Percentiles rank a stretch among this genome's conserved stretches.
Evolutionary conservation across 37 sponge, comb jelly and placozoan genomes (phyloP).

Genomic region (Corticium candelabrum): DNA sequence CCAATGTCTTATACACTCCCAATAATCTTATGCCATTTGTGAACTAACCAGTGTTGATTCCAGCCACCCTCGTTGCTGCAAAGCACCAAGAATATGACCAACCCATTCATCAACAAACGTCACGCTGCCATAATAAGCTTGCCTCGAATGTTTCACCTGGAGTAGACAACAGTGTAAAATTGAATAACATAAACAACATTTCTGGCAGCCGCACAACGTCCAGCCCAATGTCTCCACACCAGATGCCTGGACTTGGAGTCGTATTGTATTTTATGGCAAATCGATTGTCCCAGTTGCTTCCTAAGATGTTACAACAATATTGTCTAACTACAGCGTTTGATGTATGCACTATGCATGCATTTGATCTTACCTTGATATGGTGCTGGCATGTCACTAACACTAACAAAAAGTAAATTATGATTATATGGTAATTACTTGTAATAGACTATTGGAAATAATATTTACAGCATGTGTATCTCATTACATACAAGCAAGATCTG

Average conservation of each 20-base stretch:
- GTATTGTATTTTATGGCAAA: slow-evolving; percentile 27
- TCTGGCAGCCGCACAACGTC: not conserved
- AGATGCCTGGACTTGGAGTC: slow-evolving; percentile 25
- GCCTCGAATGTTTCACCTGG: slow-evolving; percentile 23
- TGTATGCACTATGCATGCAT: not conserved
- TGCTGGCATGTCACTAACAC: slow-evolving; percentile 37
- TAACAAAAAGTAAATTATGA: too few species aligned
- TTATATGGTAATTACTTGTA: too few species aligned
- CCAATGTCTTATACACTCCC: not conserved
- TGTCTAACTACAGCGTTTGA: not conserved
- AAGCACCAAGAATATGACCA: slow-evolving; percentile 27
- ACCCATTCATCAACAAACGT: slow-evolving; percentile 64
- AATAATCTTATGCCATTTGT: not conserved
- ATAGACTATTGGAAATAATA: too few species aligned
- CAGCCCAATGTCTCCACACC: slow-evolving; percentile 46
- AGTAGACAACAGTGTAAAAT: too few species aligned
- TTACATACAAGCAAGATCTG: too few species aligned
- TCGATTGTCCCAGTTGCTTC: not conserved
- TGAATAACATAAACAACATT: too few species aligned
- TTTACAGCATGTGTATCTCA: too few species aligned
- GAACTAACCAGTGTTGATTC: slow-evolving; percentile 27
- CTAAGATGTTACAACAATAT: slow-evolving; percentile 2
- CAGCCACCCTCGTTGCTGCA: slow-evolving; percentile 18
- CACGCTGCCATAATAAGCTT: slow-evolving; percentile 53
- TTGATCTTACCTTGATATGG: slow-evolving; percentile 21